Percentiles rank a stretch among this genome's conserved stretches.
Evolutionary conservation across 1,140 invertebrate genomes (phyloP).

Genomic region (Aphaenogaster floridana): DNA sequence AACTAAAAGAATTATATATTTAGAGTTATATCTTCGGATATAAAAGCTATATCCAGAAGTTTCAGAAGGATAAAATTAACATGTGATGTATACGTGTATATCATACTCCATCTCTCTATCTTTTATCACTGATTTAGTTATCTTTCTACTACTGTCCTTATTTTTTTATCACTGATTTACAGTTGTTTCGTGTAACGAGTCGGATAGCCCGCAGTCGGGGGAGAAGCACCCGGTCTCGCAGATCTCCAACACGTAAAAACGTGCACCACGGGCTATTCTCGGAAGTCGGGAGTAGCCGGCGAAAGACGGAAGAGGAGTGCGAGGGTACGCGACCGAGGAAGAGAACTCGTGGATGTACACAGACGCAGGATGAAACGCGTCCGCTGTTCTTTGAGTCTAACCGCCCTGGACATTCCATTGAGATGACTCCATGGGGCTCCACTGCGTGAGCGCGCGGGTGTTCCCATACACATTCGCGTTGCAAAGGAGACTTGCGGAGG

Average conservation of each 20-base stretch:
- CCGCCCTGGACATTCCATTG: conserved; percentile 82
- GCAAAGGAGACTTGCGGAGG: background rate
- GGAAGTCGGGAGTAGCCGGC: conserved; percentile 40
- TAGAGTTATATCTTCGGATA: background rate
- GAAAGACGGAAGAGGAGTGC: conserved; percentile 60
- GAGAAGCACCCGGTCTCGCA: background rate
- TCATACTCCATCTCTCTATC: background rate
- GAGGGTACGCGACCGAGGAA: conserved; percentile 39
- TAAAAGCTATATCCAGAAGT: background rate
- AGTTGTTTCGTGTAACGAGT: conserved; percentile 12
- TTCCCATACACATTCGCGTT: conserved; percentile 7
- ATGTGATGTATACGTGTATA: background rate
- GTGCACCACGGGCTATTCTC: conserved; percentile 40
- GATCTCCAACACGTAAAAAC: conserved; percentile 41
- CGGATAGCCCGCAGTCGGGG: background rate
- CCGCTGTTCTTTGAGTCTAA: conserved; percentile 77
- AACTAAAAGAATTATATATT: background rate
- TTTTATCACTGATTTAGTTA: background rate
- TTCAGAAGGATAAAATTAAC: background rate
- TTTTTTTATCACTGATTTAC: background rate
- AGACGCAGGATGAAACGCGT: conserved; percentile 70
- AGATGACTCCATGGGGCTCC: conserved; percentile 80
- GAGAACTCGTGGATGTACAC: conserved; percentile 54
- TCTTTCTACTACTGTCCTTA: conserved; percentile 10
- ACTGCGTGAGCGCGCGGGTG: conserved; percentile 65